Base-by-base conservation (phyloP, 2,888 invertebrate species). In the Xylota segnis region DNA sequence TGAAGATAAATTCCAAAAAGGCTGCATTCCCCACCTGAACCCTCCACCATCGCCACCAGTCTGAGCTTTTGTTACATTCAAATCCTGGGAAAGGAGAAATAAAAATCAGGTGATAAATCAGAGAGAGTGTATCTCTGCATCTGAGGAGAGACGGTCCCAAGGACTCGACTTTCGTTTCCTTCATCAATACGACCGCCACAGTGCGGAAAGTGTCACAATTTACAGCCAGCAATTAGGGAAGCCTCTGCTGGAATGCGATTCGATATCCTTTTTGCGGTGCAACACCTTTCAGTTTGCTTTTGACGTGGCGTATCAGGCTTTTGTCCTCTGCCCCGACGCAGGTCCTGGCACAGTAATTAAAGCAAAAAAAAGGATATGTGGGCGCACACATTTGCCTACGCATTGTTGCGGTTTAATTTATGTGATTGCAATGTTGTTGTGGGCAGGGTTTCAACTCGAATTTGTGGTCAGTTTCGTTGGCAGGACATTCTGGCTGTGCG, bases 401-500 rank as follows among this genome's bases (percentile, higher is more conserved):
- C 40, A 63, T 56, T 54, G 54, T 18, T 74, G 81, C 68, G 79
- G 79, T 74, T 79, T 65, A 66, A 72, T 66, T 72, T 66, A 74
- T 68, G 23, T 34, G 43, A 54, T 52, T 59, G 27, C 52, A 43
- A 54, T 81, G 66, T 52, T 23, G 37, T 61, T 47, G 14, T 70
- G 43, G 63, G 6, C 54, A 16, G 37, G 23, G 32, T 65, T 76
- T 76, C 63, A 76, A 76, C 58, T 71, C 16, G 45, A 76, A 71
- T 76, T 76, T 82, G 70, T 40, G 82, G 82, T 76, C 16, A 23
- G 32, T 58, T 63, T 59, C 76, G 82, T 63, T 82, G 82, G 82
- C 81, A 75, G 68, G 68, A 76, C 70, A 65, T 76, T 82, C 47
- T n/a, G n/a, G 63, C 45, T 68, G 68, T n/a, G n/a, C n/a, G n/a